phyloP scores from a whole-genome alignment of 1,140 invertebrate genomes.

The Branchinecta lynchi region DNA sequence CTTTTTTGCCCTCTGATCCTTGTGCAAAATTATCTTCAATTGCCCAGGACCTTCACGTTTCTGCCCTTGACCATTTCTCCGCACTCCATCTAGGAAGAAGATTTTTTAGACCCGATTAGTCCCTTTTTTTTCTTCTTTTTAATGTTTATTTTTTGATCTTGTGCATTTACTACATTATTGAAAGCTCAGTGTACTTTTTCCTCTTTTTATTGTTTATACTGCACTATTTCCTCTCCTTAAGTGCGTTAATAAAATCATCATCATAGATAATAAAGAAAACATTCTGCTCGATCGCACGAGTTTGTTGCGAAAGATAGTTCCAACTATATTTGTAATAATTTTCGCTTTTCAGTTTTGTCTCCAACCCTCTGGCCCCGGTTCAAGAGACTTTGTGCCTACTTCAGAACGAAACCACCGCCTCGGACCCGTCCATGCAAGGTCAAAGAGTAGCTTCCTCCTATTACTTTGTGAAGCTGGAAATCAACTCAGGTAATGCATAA shows the following conservation, averaged over 20 bases:
- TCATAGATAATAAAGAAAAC: not conserved
- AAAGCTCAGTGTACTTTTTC: too few relatives aligned
- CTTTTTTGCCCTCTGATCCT: too few relatives aligned
- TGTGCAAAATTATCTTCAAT: too few relatives aligned
- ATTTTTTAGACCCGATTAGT: too few relatives aligned
- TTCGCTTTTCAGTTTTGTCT: slow-evolving; percentile 50
- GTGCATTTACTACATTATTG: too few relatives aligned
- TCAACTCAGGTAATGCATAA: slow-evolving; percentile 48
- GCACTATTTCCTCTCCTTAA: too few relatives aligned
- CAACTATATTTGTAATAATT: slow-evolving; percentile 2
- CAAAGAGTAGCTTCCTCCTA: slow-evolving; percentile 66
- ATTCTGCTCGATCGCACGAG: not conserved
- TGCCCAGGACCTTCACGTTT: too few relatives aligned
- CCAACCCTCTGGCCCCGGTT: slow-evolving; percentile 74
- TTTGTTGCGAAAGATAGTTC: not conserved
- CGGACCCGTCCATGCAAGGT: slow-evolving; percentile 63
- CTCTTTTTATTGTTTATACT: too few relatives aligned
- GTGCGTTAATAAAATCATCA: not conserved
- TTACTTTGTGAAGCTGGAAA: slow-evolving; percentile 84
- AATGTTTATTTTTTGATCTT: too few relatives aligned
- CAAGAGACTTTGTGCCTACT: slow-evolving; percentile 83
- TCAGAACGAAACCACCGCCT: slow-evolving; percentile 77
- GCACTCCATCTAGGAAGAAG: too few relatives aligned
- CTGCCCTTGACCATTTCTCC: too few relatives aligned
- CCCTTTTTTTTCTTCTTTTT: too few relatives aligned